Conservation (phyloP, 1,140 invertebrate genomes). For the Dermatophagoides farinae region DNA sequence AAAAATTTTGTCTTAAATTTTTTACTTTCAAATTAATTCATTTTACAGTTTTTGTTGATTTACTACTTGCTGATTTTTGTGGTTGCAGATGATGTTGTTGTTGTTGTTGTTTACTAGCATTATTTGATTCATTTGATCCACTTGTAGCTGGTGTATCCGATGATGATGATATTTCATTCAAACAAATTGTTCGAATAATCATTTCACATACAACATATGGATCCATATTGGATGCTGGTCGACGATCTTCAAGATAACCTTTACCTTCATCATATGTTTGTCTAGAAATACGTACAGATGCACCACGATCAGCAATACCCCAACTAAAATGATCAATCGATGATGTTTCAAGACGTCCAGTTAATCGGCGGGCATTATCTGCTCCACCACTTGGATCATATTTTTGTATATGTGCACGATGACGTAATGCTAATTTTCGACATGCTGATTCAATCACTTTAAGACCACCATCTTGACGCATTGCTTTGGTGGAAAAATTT, state of each 20-base stretch:
- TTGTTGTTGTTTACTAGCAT: too few relatives aligned
- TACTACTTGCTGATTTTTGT: too few relatives aligned
- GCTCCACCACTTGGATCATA: constrained; percentile 61
- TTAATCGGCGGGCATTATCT: constrained; percentile 63
- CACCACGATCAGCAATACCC: constrained; percentile 34
- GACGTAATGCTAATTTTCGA: constrained; percentile 55
- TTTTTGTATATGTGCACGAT: constrained; percentile 61
- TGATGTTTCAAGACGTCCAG: constrained; percentile 32
- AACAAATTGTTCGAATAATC: constrained; percentile 45
- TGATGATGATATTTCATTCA: too few relatives aligned
- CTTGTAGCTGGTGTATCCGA: too few relatives aligned
- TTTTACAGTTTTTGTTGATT: too few relatives aligned
- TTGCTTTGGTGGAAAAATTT: constrained; percentile 71
- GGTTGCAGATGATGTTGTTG: too few relatives aligned
- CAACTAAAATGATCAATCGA: constrained; percentile 26
- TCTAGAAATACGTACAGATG: constrained; percentile 30
- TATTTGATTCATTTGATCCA: too few relatives aligned
- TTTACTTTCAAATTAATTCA: too few relatives aligned
- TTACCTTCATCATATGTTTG: constrained; percentile 54
- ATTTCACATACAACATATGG: constrained; percentile 56
- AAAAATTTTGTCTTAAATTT: too few relatives aligned
- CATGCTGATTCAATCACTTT: constrained; percentile 28
- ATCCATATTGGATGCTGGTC: constrained; percentile 82
- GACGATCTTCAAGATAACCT: constrained; percentile 78
- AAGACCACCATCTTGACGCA: constrained; percentile 59